These are phyloP conservation scores for Cephalopholis sonnerati DNA, from an alignment of 2,113 vertebrate species.

Conservation along the genomic window DNA sequence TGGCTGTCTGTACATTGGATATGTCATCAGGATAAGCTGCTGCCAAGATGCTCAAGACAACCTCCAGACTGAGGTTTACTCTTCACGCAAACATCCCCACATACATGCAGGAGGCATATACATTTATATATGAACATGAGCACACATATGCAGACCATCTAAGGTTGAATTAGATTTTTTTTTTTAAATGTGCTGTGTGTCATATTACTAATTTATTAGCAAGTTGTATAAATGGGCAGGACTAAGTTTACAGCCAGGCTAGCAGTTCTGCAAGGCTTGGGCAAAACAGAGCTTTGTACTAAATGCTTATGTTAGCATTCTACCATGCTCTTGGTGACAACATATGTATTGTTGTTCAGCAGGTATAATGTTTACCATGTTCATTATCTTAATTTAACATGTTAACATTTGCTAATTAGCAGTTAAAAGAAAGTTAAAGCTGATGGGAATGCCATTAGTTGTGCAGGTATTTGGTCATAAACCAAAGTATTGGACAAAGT, in stretches of 20 bases:
- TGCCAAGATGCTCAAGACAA: slow-evolving; percentile 50
- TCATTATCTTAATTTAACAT: too few species aligned
- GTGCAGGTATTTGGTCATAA: too few species aligned
- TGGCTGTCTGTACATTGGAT: slow-evolving; percentile 37
- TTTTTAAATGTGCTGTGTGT: background rate
- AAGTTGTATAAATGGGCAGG: background rate
- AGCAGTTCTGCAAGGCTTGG: background rate
- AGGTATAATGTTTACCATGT: too few species aligned
- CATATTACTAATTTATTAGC: background rate
- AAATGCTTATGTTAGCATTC: background rate
- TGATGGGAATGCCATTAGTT: too few species aligned
- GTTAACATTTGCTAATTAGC: too few species aligned
- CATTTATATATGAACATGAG: background rate
- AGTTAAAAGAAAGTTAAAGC: too few species aligned
- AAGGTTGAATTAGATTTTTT: background rate
- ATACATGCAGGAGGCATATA: slow-evolving; percentile 9
- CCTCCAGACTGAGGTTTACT: background rate
- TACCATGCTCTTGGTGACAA: background rate
- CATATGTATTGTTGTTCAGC: too few species aligned
- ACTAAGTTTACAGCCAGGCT: background rate
- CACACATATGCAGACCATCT: background rate
- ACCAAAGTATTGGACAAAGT: too few species aligned
- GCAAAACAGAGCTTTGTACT: too few species aligned
- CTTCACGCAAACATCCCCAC: slow-evolving; percentile 22
- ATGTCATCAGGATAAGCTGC: slow-evolving; percentile 45